A percentile compares a stretch with the other conserved stretches of the same genome.
These are phyloP conservation scores for Papilio demoleus DNA, from an alignment of 2,888 invertebrate genomes.

Conservation along the genomic window DNA sequence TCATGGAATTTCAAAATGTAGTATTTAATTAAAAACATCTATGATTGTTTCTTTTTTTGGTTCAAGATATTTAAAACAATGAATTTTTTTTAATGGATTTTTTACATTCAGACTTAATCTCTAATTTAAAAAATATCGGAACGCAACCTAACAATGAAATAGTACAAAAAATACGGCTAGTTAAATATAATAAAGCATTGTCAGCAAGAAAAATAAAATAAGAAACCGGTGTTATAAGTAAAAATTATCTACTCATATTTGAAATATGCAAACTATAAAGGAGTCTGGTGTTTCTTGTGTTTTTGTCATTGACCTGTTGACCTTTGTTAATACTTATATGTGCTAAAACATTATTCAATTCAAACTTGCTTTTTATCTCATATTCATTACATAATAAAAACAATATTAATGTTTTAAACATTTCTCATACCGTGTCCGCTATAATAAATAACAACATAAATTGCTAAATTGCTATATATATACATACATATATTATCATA, in stretches of 20 bases:
- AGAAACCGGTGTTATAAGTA: neutral
- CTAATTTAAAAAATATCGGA: neutral
- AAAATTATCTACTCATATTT: neutral
- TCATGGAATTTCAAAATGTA: neutral
- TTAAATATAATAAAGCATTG: neutral
- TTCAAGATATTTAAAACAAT: no score
- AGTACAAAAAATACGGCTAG: neutral
- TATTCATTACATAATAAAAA: slow-evolving; percentile 14
- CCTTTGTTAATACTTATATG: neutral
- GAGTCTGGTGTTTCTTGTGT: slow-evolving; percentile 2
- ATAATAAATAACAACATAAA: no score
- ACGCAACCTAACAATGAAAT: no score
- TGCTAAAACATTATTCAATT: slow-evolving; percentile 5
- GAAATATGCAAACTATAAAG: slow-evolving; percentile 2
- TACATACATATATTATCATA: no score
- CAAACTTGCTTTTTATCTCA: neutral
- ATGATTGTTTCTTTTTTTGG: neutral
- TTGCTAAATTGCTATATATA: no score
- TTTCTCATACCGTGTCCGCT: neutral
- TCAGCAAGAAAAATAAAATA: slow-evolving; percentile 3
- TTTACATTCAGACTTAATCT: neutral
- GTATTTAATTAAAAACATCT: neutral
- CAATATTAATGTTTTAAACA: neutral
- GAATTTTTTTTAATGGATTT: neutral
- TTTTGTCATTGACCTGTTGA: slow-evolving; percentile 14